These are phyloP conservation scores for Dipodomys stephensi DNA, from an alignment of 2,113 vertebrate species.

Conservation along the genomic window DNA sequence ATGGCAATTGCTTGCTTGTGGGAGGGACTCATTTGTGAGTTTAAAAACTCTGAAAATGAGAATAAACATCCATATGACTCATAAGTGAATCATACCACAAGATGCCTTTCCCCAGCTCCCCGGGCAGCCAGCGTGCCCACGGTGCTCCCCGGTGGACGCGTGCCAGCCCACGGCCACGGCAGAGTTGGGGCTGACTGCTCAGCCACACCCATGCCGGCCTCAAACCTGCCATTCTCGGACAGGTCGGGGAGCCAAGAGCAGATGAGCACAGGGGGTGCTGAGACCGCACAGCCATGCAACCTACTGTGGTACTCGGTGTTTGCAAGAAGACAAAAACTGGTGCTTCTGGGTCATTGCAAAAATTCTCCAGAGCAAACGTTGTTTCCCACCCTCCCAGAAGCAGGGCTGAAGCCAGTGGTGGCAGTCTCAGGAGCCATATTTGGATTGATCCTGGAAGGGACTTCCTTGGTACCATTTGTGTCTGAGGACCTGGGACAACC, in stretches of 20 bases:
- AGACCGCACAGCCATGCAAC: rapidly evolving
- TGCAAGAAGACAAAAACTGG: not conserved
- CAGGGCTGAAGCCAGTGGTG: not conserved
- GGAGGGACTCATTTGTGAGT: slow-evolving; percentile 3
- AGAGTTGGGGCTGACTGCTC: not conserved
- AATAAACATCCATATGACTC: slow-evolving; percentile 45
- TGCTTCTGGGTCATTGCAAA: not conserved
- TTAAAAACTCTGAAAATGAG: slow-evolving; percentile 17
- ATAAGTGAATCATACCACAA: not conserved
- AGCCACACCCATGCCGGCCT: rapidly evolving
- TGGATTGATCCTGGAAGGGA: not conserved
- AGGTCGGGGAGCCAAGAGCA: too few species aligned
- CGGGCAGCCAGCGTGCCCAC: not conserved
- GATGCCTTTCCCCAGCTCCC: not conserved
- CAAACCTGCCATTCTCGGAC: not conserved
- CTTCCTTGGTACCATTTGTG: not conserved
- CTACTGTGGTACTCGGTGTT: rapidly evolving
- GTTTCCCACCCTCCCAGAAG: not conserved
- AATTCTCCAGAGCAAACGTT: not conserved
- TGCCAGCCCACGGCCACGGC: too few species aligned
- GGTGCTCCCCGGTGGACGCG: not conserved
- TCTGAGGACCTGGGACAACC: rapidly evolving
- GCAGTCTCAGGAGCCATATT: not conserved
- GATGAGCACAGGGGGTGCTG: rapidly evolving
- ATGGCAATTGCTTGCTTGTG: slow-evolving; percentile 14